Percentiles rank a stretch among this genome's conserved stretches.
These are phyloP conservation scores for Zosterops japonicus DNA, from an alignment of 2,113 vertebrate genomes.

Conservation along the genomic window DNA sequence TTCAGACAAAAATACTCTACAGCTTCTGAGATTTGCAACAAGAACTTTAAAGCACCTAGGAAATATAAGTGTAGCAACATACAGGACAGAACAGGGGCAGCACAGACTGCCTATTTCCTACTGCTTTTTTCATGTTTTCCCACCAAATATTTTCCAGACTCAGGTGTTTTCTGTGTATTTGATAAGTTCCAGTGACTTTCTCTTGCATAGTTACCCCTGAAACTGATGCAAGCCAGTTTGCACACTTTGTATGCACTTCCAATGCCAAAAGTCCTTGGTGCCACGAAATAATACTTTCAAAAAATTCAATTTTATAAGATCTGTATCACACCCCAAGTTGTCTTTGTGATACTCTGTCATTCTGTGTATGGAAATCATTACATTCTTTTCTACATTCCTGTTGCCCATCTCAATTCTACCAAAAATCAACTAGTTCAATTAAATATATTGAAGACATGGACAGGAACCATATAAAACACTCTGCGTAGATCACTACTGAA, in stretches of 20 bases:
- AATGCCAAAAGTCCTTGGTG: not conserved
- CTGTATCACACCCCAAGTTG: not conserved
- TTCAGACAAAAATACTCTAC: not conserved
- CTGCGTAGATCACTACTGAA: not conserved
- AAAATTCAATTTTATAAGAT: not conserved
- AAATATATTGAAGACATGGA: not conserved
- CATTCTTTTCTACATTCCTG: not conserved
- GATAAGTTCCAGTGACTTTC: not conserved
- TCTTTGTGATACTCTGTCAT: not conserved
- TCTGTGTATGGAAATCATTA: not conserved
- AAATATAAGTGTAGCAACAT: not conserved
- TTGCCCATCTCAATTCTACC: not conserved
- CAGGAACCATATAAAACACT: not conserved
- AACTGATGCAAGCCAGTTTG: not conserved
- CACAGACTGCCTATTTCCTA: accelerated
- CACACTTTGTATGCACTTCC: not conserved
- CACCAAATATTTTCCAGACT: not conserved
- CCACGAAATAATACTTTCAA: not conserved
- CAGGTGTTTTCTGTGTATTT: not conserved
- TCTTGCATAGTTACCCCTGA: not conserved
- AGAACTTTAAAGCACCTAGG: not conserved
- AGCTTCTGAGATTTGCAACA: accelerated
- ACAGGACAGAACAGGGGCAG: not conserved
- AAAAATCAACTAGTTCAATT: not conserved
- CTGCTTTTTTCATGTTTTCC: not conserved